Percentiles rank a stretch among this genome's conserved stretches.
These are phyloP conservation scores for Notodonta dromedarius DNA, from an alignment of 2,888 invertebrate genomes.

Conservation along the genomic window DNA sequence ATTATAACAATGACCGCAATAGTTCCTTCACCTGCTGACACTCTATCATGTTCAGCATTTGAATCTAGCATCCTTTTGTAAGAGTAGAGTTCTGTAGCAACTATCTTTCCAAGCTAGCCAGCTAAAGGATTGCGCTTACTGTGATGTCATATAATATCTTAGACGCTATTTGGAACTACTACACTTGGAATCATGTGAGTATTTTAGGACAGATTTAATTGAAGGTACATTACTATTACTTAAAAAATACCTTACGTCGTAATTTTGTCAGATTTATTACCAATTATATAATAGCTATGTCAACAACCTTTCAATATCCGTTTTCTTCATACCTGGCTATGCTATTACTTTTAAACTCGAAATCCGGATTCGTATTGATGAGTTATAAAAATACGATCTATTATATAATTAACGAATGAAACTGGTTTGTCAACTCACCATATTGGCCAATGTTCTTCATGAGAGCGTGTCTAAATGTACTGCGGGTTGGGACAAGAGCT, in stretches of 20 bases:
- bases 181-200: too few relatives aligned
- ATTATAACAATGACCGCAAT: too few relatives aligned
- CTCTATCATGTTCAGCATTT: too few relatives aligned
- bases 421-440: conserved; percentile 67
- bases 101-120: too few relatives aligned
- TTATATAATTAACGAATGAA: conserved; percentile 33
- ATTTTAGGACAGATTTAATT: not conserved
- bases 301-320: not conserved
- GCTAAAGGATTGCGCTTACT: too few relatives aligned
- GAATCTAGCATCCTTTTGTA: too few relatives aligned
- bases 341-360: conserved; percentile 4
- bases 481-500: conserved; percentile 63
- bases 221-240: not conserved
- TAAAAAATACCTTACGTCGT: not conserved
- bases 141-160: too few relatives aligned
- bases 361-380: conserved; percentile 16
- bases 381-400: conserved; percentile 13
- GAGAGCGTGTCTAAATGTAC: conserved; percentile 59
- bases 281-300: not conserved
- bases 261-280: not conserved
- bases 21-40: too few relatives aligned
- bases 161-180: too few relatives aligned
- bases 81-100: too few relatives aligned
- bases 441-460: conserved; percentile 63
- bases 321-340: not conserved